phyloP scores from a whole-genome alignment of 2,797 vertebrate species.

The Alosa sapidissima region DNA sequence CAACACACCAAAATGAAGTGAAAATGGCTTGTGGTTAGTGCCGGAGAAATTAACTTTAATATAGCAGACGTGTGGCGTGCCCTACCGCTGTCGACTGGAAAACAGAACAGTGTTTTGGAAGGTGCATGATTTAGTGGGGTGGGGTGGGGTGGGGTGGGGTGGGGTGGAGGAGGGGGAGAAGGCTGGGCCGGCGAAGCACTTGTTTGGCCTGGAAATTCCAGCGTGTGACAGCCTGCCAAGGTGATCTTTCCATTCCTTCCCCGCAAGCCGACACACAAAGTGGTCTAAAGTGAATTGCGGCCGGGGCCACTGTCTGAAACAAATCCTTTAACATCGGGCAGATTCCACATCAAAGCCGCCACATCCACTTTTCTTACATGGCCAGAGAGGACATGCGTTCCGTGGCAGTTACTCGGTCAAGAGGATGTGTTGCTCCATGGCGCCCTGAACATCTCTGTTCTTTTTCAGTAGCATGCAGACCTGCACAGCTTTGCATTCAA shows the following conservation, averaged over 20 bases:
- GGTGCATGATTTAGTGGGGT: not conserved
- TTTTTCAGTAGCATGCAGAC: not conserved
- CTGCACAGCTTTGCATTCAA: not conserved
- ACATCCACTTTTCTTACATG: conserved; percentile 8
- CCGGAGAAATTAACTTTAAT: conserved; percentile 1
- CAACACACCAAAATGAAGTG: conserved; percentile 11
- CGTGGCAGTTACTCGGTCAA: not conserved
- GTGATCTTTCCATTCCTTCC: conserved; percentile 16
- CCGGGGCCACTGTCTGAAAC: conserved; percentile 44
- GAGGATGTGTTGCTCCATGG: not conserved
- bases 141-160: not conserved
- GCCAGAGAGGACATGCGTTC: not conserved
- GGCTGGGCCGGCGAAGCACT: not conserved
- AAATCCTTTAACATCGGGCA: conserved; percentile 55
- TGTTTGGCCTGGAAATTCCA: conserved; percentile 22
- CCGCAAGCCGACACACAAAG: conserved; percentile 14
- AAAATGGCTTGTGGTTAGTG: conserved; percentile 11
- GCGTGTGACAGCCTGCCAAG: not conserved
- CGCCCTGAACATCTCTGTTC: not conserved
- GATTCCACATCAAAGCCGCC: conserved; percentile 51
- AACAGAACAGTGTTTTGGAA: conserved; percentile 23
- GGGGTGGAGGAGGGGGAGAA: not conserved
- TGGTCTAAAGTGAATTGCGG: conserved; percentile 39
- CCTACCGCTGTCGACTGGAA: not conserved
- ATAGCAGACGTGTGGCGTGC: not conserved